phyloP scores from a whole-genome alignment of 2,797 vertebrate species.

The Garrulus glandarius region DNA sequence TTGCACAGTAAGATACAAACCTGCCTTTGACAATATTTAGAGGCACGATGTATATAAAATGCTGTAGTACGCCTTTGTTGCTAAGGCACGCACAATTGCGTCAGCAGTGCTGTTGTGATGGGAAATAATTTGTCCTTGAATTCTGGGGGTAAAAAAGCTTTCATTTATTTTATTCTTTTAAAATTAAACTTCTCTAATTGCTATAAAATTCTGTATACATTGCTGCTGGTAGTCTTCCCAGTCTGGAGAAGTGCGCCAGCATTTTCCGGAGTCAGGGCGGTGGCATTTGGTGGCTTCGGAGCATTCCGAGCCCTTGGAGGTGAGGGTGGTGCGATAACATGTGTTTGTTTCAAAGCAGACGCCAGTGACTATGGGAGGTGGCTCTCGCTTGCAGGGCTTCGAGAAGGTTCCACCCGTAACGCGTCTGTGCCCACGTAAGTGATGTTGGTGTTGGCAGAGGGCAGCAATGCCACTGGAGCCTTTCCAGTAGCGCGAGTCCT shows the following conservation, averaged over 20 bases:
- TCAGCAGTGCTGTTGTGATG: constrained; percentile 15
- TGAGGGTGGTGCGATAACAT: background rate
- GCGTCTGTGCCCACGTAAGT: background rate
- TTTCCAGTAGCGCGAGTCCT: background rate
- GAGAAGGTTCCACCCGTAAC: background rate
- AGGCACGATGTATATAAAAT: constrained; percentile 35
- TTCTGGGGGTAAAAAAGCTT: background rate
- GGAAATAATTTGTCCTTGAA: constrained; percentile 35
- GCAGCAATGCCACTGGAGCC: background rate
- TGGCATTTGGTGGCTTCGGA: background rate
- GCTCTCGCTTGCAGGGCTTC: background rate
- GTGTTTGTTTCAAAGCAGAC: background rate
- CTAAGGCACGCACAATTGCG: constrained; percentile 4
- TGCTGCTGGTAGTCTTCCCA: background rate
- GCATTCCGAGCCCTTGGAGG: background rate
- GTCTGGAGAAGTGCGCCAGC: fast-evolving
- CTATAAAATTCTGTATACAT: fast-evolving
- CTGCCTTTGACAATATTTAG: constrained; percentile 35
- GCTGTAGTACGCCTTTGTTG: constrained; percentile 45
- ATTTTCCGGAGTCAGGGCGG: fast-evolving
- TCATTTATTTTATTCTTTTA: background rate
- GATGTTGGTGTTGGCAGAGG: constrained; percentile 3
- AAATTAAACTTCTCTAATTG: background rate
- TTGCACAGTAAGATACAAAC: background rate
- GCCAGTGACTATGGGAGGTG: background rate